A percentile compares a stretch with the other conserved stretches of the same genome.
phyloP scores from a whole-genome alignment of 2,797 vertebrate genomes.

The Alauda arvensis region DNA sequence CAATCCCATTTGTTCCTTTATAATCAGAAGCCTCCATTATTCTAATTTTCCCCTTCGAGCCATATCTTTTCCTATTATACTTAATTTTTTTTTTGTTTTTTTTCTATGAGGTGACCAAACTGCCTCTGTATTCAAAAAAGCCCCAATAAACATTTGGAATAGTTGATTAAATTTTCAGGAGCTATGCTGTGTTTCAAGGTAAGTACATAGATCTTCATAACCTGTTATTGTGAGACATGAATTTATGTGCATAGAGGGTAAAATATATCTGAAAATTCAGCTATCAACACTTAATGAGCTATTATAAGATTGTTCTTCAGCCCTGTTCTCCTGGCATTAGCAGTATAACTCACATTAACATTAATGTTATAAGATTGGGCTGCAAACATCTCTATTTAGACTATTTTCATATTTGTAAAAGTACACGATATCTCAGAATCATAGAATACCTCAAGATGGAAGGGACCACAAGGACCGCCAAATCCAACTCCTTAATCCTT shows the following conservation, averaged over 20 bases:
- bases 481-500: background rate
- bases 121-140: background rate
- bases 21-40: background rate
- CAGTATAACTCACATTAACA: background rate
- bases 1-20: background rate
- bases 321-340: background rate
- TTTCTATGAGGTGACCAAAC: background rate
- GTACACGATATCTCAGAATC: background rate
- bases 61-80: background rate
- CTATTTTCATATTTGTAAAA: background rate
- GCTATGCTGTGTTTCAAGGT: background rate
- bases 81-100: background rate
- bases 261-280: background rate
- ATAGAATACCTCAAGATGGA: background rate
- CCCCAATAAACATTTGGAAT: background rate
- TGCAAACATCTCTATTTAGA: background rate
- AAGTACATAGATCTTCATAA: background rate
- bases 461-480: rapidly evolving
- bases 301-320: background rate
- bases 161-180: background rate
- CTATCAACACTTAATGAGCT: background rate
- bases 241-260: background rate
- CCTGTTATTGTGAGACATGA: background rate
- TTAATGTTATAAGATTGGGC: background rate
- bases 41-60: background rate